Percentiles rank a stretch among this genome's conserved stretches.
These are phyloP conservation scores for Upupa epops DNA, from an alignment of 2,113 vertebrate genomes.

Conservation along the genomic window DNA sequence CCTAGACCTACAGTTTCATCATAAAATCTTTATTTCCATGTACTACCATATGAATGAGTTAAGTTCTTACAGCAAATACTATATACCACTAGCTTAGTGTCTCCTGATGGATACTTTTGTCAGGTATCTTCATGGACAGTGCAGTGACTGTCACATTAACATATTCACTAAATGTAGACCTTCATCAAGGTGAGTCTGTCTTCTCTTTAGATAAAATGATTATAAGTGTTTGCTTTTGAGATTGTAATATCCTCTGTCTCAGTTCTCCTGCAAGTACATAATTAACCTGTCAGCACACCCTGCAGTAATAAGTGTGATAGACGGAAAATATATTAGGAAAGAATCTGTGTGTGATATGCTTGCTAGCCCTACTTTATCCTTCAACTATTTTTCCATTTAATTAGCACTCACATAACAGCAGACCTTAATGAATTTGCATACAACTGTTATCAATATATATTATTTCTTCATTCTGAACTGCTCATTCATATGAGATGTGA, in stretches of 20 bases:
- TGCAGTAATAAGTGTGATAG: conserved; percentile 79
- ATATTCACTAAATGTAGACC: conserved; percentile 61
- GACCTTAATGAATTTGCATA: conserved; percentile 73
- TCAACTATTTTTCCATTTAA: conserved; percentile 74
- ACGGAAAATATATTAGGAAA: conserved; percentile 75
- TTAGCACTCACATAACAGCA: conserved; percentile 70
- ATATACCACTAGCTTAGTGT: neutral
- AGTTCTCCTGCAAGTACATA: conserved; percentile 74
- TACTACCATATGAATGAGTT: neutral
- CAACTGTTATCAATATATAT: conserved; percentile 68
- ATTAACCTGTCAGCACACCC: conserved; percentile 82
- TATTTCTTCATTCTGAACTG: conserved; percentile 58
- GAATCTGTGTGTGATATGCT: conserved; percentile 67
- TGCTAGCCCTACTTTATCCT: conserved; percentile 71
- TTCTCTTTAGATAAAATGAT: conserved; percentile 77
- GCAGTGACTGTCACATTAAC: conserved; percentile 9
- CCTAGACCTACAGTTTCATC: neutral
- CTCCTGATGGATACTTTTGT: neutral
- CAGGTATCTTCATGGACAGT: neutral
- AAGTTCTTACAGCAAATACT: neutral
- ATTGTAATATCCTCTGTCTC: conserved; percentile 77
- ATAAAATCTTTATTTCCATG: neutral
- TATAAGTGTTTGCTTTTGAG: conserved; percentile 77
- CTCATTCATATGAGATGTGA: conserved; percentile 51
- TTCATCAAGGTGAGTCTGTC: conserved; percentile 74